phyloP scores from a whole-genome alignment of 2,888 invertebrate genomes.

The Dryobotodes eremita region DNA sequence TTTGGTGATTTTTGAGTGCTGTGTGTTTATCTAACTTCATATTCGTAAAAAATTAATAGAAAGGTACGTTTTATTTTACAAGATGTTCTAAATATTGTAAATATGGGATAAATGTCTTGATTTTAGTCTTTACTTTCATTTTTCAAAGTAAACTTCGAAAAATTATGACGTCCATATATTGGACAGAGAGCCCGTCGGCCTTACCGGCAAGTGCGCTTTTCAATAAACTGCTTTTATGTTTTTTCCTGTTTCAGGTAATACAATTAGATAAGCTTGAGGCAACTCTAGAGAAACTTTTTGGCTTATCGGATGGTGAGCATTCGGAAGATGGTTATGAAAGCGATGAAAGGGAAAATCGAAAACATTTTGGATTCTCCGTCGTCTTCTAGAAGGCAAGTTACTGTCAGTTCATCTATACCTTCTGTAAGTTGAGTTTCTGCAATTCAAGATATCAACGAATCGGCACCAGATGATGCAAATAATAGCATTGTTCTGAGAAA shows the following conservation, averaged over 20 bases:
- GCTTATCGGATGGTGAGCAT: constrained; percentile 46
- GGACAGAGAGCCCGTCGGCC: constrained; percentile 46
- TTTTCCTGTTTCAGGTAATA: constrained; percentile 45
- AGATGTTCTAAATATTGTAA: constrained; percentile 49
- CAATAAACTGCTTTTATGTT: constrained; percentile 21
- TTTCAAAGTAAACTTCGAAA: too few relatives aligned
- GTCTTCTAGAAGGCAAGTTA: constrained; percentile 41
- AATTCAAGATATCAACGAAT: constrained; percentile 39
- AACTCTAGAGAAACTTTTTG: constrained; percentile 44
- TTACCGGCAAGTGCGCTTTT: constrained; percentile 24
- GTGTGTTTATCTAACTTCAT: constrained; percentile 37
- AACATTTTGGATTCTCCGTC: constrained; percentile 50
- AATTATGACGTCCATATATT: neutral
- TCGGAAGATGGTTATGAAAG: constrained; percentile 47
- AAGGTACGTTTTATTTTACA: constrained; percentile 53
- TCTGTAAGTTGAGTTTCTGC: constrained; percentile 1
- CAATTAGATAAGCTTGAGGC: constrained; percentile 39
- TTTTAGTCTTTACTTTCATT: neutral
- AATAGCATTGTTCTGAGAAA: too few relatives aligned
- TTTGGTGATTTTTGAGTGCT: constrained; percentile 22
- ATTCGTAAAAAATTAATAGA: constrained; percentile 48
- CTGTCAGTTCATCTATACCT: too few relatives aligned
- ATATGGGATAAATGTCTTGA: constrained; percentile 19
- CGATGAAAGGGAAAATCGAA: constrained; percentile 46
- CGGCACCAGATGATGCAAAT: constrained; percentile 41